phyloP scores from a whole-genome alignment of 2,113 vertebrate species.

The Polyodon spathula region DNA sequence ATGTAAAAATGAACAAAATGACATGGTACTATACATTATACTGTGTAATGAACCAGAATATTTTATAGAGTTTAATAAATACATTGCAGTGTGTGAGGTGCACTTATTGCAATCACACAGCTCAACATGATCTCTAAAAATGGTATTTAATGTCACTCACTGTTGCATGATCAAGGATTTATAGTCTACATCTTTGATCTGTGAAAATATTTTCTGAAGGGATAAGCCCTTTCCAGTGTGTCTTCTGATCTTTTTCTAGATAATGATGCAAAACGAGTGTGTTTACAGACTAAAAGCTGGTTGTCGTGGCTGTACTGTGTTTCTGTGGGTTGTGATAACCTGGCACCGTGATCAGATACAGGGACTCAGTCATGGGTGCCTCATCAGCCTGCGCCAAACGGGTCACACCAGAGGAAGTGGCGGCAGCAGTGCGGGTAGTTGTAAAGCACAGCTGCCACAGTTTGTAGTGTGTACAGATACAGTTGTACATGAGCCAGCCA shows the following conservation, averaged over 20 bases:
- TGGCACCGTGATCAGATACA: constrained; percentile 29
- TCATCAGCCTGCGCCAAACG: constrained; percentile 33
- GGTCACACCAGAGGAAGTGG: not conserved
- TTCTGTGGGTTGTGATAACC: constrained; percentile 15
- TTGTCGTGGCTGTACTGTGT: constrained; percentile 49
- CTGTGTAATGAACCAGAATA: too few relatives aligned
- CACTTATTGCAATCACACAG: not conserved
- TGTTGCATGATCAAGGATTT: constrained; percentile 68
- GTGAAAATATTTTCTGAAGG: constrained; percentile 59
- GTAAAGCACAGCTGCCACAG: constrained; percentile 46
- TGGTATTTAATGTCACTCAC: constrained; percentile 57
- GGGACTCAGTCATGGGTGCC: constrained; percentile 24
- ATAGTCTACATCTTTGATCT: constrained; percentile 66
- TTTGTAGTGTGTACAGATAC: constrained; percentile 45
- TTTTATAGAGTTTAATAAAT: too few relatives aligned
- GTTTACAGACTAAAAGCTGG: constrained; percentile 67
- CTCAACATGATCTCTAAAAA: constrained; percentile 45
- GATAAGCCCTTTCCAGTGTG: constrained; percentile 47
- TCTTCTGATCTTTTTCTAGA: constrained; percentile 65
- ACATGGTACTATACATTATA: too few relatives aligned
- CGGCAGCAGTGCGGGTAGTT: not conserved
- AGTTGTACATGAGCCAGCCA: constrained; percentile 44
- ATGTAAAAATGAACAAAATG: too few relatives aligned
- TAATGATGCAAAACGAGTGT: constrained; percentile 71
- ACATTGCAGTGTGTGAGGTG: too few relatives aligned